phyloP scores from a whole-genome alignment of 2,888 invertebrate species.

The Bugulina stolonifera region DNA sequence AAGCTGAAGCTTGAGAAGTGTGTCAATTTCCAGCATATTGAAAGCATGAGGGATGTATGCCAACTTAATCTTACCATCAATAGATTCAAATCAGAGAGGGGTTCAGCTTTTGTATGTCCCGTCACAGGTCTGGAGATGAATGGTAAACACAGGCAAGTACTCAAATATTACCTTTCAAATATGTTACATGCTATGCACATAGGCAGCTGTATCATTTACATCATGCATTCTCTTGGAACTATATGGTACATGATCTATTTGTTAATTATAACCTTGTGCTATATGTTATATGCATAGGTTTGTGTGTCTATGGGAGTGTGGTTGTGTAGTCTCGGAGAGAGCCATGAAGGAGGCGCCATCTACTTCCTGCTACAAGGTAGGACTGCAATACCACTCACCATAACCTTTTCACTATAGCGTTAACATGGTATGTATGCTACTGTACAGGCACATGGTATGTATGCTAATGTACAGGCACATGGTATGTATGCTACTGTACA shows the following conservation, averaged over 20 bases:
- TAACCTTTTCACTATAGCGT: too few relatives aligned
- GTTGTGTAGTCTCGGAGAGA: conserved; percentile 92
- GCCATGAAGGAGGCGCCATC: conserved; percentile 77
- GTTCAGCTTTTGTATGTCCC: conserved; percentile 52
- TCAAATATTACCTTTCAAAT: too few relatives aligned
- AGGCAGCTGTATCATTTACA: too few relatives aligned
- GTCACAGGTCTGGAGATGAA: conserved; percentile 39
- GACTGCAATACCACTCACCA: conserved; percentile 44
- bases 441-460: too few relatives aligned
- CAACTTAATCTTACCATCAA: conserved; percentile 78
- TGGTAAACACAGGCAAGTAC: conserved; percentile 48
- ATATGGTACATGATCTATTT: too few relatives aligned
- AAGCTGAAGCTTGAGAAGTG: conserved; percentile 58
- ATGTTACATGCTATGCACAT: too few relatives aligned
- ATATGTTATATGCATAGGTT: conserved; percentile 50
- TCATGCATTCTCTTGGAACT: too few relatives aligned
- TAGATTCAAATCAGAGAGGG: conserved; percentile 58
- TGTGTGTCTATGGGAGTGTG: conserved; percentile 70
- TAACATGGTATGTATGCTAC: too few relatives aligned
- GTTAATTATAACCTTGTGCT: too few relatives aligned
- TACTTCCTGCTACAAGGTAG: conserved; percentile 55
- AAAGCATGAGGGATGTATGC: conserved; percentile 65
- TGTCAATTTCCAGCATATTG: conserved; percentile 61
- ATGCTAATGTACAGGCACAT: too few relatives aligned
- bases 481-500: too few relatives aligned